Evolutionary conservation across 1,140 invertebrate species (phyloP).

Genomic region (Phocides pigmalion): DNA sequence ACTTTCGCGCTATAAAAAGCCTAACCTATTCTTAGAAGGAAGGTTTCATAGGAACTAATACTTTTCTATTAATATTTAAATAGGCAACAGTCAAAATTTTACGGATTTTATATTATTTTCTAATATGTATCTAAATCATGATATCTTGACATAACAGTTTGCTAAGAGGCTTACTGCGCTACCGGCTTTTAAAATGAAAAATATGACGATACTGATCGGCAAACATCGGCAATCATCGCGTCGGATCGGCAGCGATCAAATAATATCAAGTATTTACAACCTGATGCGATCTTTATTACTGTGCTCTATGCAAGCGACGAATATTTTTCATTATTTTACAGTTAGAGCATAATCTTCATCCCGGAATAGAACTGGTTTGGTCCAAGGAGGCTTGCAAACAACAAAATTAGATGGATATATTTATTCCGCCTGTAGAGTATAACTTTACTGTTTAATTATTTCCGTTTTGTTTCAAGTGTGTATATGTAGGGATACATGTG

Average conservation of each 20-base stretch:
- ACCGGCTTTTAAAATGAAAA: slow-evolving; percentile 54
- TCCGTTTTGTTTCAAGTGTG: not conserved
- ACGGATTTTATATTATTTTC: too few species aligned
- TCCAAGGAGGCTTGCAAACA: slow-evolving; percentile 5
- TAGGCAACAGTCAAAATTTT: too few species aligned
- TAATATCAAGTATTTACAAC: slow-evolving; percentile 59
- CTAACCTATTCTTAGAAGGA: too few species aligned
- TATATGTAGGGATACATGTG: not conserved
- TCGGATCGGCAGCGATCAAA: slow-evolving; percentile 53
- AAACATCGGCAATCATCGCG: slow-evolving; percentile 46
- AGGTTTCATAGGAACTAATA: too few species aligned
- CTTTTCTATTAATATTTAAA: too few species aligned
- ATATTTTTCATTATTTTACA: slow-evolving; percentile 39
- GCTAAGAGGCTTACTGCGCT: slow-evolving; percentile 18
- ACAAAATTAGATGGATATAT: slow-evolving; percentile 30
- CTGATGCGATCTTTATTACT: slow-evolving; percentile 52
- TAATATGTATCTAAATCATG: too few species aligned
- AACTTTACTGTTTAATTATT: slow-evolving; percentile 1
- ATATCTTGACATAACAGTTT: slow-evolving; percentile 7
- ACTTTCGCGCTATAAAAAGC: too few species aligned
- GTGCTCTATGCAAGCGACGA: slow-evolving; percentile 38
- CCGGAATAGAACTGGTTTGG: slow-evolving; percentile 21
- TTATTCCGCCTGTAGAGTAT: slow-evolving; percentile 16
- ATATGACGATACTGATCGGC: slow-evolving; percentile 52
- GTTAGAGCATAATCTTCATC: slow-evolving; percentile 20